Evolutionary conservation across 2,797 vertebrate species (phyloP).

Genomic region (Megaceryle alcyon): DNA sequence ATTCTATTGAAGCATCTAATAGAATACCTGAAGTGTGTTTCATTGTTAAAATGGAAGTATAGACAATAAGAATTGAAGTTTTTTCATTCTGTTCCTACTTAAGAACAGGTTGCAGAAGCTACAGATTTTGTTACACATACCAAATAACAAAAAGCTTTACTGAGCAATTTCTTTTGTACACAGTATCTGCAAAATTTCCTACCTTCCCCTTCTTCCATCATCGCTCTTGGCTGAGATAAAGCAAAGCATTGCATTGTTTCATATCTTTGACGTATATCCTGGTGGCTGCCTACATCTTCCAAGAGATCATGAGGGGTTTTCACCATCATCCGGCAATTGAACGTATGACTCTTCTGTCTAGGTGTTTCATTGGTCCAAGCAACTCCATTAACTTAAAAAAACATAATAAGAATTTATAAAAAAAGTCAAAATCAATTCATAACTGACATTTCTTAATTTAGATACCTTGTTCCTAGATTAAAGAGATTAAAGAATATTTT

Average conservation of each 20-base stretch:
- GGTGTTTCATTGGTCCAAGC: constrained; percentile 91
- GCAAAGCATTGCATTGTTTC: constrained; percentile 99
- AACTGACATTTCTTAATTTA: neutral
- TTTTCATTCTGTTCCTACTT: neutral
- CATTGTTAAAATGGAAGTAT: neutral
- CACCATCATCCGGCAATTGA: constrained; percentile 96
- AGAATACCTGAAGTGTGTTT: neutral
- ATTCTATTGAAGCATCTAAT: neutral
- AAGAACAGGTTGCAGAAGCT: neutral
- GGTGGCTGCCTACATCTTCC: constrained; percentile 84
- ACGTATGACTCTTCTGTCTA: constrained; percentile 95
- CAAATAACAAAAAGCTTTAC: neutral
- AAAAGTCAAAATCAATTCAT: neutral
- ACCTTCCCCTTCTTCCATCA: constrained; percentile 99
- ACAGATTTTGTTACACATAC: neutral
- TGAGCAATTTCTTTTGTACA: neutral
- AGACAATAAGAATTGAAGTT: neutral
- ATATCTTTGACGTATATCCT: constrained; percentile 84
- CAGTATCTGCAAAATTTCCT: neutral
- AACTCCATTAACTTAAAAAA: constrained; percentile 87
- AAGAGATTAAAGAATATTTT: neutral
- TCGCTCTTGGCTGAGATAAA: constrained; percentile 94
- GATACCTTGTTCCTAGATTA: neutral
- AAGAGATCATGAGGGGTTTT: constrained; percentile 84
- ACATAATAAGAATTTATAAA: neutral